Evolutionary conservation across 2,888 invertebrate species (phyloP), one percentile per base, ranked within the genome.

Genomic region (Gymnoscelis rufifasciata): DNA sequence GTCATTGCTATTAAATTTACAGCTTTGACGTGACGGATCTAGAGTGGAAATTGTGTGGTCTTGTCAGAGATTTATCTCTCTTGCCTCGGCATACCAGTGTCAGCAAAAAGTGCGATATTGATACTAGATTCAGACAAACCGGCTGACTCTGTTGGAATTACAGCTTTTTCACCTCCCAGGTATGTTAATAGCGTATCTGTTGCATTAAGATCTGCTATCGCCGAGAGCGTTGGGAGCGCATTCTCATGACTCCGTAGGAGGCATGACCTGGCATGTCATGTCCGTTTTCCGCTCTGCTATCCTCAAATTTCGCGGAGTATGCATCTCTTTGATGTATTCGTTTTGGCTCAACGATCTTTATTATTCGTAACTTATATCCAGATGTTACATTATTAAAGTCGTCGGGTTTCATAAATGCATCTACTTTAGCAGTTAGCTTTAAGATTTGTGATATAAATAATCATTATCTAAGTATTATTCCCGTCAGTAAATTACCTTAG

Each of bases 31-130:
- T 7, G 38, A 35, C 11, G 6, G 5, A 2, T 29, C 40, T 47
- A 33, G 8, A 23, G 27, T 35, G 7, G 19, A 33, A 37, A 23
- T 52, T 19, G 36, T 23, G 11, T 35, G 14, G 38, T 36, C 26
- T 3, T 23, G 11, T 31, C 27, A 4, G 10, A 30, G 39, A 36
- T 43, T 43, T 43, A 48, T 40, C 31, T 39, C 10, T 33, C 36
- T 40, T 39, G 30, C 39, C 36, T 36, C 41, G 28, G 38, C 54
- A 58, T 57, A 48, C 44, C 39, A 45, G 41, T 54, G 31, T 52
- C 37, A 44, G 59, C 47, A 66, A 66, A 65, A 66, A 66, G 43
- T 58, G 54, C 42, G 56, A 59, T 62, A 66, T 56, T 58, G 61
- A 57, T 60, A 56, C 60, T 43, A 56, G 60, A 57, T 52, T 61